phyloP scores from a whole-genome alignment of 1,140 invertebrate genomes.

The Bicyclus anynana region DNA sequence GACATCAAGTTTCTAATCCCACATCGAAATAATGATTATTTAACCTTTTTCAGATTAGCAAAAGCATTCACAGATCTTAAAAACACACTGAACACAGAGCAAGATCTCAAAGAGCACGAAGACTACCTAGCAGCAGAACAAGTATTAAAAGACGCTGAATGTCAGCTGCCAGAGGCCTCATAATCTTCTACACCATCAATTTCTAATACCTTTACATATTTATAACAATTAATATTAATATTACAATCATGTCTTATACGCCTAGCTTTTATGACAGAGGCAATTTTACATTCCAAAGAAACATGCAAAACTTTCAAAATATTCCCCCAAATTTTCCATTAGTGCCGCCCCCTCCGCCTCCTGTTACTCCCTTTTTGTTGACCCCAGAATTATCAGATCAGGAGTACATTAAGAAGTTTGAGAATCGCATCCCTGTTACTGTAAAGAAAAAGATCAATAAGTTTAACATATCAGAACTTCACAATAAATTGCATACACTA shows the following conservation, averaged over 20 bases:
- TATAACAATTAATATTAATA: slow-evolving; percentile 12
- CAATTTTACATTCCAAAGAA: slow-evolving; percentile 63
- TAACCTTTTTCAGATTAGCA: slow-evolving; percentile 77
- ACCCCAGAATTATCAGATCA: slow-evolving; percentile 37
- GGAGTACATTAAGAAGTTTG: slow-evolving; percentile 52
- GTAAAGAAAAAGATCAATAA: slow-evolving; percentile 20
- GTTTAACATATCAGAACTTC: slow-evolving; percentile 46
- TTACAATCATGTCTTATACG: slow-evolving; percentile 65
- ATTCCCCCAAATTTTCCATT: slow-evolving; percentile 30
- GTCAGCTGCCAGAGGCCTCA: slow-evolving; percentile 72
- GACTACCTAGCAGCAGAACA: slow-evolving; percentile 84
- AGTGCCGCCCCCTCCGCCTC: slow-evolving; percentile 34
- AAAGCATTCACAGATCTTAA: slow-evolving; percentile 88
- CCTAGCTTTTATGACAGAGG: slow-evolving; percentile 52
- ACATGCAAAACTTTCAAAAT: slow-evolving; percentile 21
- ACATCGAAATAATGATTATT: no score
- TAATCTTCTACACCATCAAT: slow-evolving; percentile 36
- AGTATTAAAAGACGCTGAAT: slow-evolving; percentile 83
- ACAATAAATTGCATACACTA: slow-evolving; percentile 46
- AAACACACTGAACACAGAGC: slow-evolving; percentile 83
- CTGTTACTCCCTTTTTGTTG: slow-evolving; percentile 12
- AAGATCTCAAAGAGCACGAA: slow-evolving; percentile 86
- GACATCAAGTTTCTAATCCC: background rate
- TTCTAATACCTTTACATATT: slow-evolving; percentile 41
- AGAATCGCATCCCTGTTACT: slow-evolving; percentile 21